Percentiles rank a stretch among this genome's conserved stretches.
Conservation (phyloP, 2,113 vertebrate genomes). For the Ursus arctos region DNA sequence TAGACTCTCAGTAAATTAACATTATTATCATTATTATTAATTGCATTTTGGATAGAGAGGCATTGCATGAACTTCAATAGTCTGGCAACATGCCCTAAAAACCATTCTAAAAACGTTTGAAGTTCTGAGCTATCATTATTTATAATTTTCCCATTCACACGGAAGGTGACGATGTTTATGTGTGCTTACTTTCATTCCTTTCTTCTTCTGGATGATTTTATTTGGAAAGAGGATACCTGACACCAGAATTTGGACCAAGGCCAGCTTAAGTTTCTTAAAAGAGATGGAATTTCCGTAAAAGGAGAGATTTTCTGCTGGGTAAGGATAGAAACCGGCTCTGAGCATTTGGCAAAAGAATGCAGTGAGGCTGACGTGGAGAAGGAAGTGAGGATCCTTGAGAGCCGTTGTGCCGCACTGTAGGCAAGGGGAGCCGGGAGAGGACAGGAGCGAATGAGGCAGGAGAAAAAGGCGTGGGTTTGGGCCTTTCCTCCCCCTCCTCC, state of each 20-base stretch:
- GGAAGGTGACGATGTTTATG: neutral
- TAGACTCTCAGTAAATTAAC: neutral
- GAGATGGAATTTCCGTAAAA: slow-evolving; percentile 18
- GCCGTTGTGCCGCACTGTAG: neutral
- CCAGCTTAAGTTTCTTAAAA: neutral
- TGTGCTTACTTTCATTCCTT: neutral
- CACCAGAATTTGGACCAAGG: neutral
- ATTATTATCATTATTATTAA: neutral
- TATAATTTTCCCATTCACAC: neutral
- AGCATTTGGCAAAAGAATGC: neutral
- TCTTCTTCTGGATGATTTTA: neutral
- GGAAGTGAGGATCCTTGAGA: neutral
- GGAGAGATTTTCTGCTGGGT: neutral
- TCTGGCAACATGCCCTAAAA: neutral
- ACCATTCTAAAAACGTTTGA: neutral
- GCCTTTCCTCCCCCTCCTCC: neutral
- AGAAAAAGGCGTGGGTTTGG: neutral
- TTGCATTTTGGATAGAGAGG: neutral
- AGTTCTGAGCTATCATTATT: neutral
- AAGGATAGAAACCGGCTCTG: neutral
- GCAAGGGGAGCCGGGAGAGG: neutral
- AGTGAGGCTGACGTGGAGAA: neutral
- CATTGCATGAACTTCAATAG: neutral
- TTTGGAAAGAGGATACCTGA: slow-evolving; percentile 14
- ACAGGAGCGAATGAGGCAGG: neutral